Conservation (phyloP, 1,140 invertebrate genomes). For the Phymorhynchus buccinoides region DNA sequence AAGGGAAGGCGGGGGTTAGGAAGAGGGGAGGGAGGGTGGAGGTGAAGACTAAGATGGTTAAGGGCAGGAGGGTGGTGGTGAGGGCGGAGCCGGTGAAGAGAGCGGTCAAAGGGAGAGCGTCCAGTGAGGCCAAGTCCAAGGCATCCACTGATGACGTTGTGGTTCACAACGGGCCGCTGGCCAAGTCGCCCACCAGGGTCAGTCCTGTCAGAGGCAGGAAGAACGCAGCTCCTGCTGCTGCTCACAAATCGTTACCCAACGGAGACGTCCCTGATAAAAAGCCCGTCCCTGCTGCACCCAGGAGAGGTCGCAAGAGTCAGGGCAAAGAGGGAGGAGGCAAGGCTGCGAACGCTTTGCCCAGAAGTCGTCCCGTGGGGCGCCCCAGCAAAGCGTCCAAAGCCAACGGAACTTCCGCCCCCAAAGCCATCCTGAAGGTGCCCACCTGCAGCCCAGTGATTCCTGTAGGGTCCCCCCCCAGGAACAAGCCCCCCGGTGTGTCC, state of each 20-base stretch:
- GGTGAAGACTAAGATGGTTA: background rate
- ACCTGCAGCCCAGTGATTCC: background rate
- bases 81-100: background rate
- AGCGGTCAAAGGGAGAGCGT: too few relatives aligned
- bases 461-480: slow-evolving; percentile 27
- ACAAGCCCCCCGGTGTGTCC: slow-evolving; percentile 40
- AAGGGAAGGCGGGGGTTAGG: too few relatives aligned
- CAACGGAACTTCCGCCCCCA: background rate
- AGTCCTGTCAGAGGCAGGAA: slow-evolving; percentile 2
- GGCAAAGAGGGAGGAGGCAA: background rate
- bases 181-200: background rate
- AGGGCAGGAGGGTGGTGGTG: background rate
- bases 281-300: background rate
- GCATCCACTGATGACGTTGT: background rate
- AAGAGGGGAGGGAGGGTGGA: background rate
- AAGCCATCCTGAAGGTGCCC: slow-evolving; percentile 32
- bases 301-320: background rate
- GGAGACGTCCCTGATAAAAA: slow-evolving; percentile 30
- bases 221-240: background rate
- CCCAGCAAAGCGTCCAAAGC: slow-evolving; percentile 11
- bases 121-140: too few relatives aligned
- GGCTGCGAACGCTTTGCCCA: background rate
- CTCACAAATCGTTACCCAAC: slow-evolving; percentile 1
- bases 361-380: background rate
- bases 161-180: background rate